phyloP scores from a whole-genome alignment of 1,140 invertebrate species.

The Hermetia illucens region DNA sequence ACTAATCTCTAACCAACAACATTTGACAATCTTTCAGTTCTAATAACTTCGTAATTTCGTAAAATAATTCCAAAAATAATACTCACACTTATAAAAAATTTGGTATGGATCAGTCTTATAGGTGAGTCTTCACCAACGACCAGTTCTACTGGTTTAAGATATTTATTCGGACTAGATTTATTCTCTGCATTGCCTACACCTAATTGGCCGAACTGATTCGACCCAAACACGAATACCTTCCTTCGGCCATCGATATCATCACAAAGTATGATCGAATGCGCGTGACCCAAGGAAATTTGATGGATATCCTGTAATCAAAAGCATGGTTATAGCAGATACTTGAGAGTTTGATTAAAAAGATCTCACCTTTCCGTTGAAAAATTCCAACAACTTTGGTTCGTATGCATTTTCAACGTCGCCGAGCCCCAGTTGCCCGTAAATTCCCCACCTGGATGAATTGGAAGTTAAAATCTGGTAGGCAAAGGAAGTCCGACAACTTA shows the following conservation, averaged over 20 bases:
- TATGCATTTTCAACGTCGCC: conserved; percentile 48
- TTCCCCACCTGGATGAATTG: conserved; percentile 45
- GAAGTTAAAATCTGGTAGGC: conserved; percentile 2
- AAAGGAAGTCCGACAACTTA: conserved; percentile 8
- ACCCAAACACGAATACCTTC: conserved; percentile 55
- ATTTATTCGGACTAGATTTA: conserved; percentile 14
- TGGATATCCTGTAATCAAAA: conserved; percentile 31
- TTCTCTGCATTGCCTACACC: conserved; percentile 44
- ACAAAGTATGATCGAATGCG: conserved; percentile 51
- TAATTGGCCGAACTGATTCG: conserved; percentile 64
- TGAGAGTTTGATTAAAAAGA: conserved; percentile 1
- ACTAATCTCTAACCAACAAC: too few relatives aligned
- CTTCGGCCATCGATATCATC: conserved; percentile 9
- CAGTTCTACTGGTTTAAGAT: conserved; percentile 38
- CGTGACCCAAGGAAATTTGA: conserved; percentile 55
- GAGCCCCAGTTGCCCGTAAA: conserved; percentile 73
- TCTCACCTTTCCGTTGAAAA: conserved; percentile 33
- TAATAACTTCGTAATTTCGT: too few relatives aligned
- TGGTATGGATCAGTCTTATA: conserved; percentile 52
- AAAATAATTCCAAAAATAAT: too few relatives aligned
- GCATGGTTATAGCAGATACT: background rate
- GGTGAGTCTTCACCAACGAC: conserved; percentile 33
- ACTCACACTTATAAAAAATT: conserved; percentile 72
- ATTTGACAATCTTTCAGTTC: too few relatives aligned
- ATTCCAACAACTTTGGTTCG: conserved; percentile 42